phyloP scores from a whole-genome alignment of 2,797 vertebrate species.

The Acrossocheilus wenchowensis region DNA sequence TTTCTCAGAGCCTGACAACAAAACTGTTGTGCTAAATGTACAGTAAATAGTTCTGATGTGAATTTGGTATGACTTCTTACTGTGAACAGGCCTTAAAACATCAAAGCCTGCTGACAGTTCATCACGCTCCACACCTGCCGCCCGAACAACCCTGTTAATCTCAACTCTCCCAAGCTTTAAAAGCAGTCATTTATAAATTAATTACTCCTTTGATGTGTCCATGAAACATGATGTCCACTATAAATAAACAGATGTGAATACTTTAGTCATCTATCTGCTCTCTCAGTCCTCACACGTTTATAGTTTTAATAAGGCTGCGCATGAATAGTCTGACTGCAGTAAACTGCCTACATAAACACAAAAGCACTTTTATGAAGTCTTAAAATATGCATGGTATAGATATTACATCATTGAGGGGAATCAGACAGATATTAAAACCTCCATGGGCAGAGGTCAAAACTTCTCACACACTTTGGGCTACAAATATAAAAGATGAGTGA shows the following conservation, averaged over 20 bases:
- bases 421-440: conserved; percentile 71
- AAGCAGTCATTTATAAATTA: conserved; percentile 5
- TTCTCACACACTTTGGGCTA: conserved; percentile 10
- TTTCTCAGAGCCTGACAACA: neutral
- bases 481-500: conserved; percentile 19
- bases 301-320: conserved; percentile 44
- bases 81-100: conserved; percentile 8
- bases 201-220: conserved; percentile 3
- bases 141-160: conserved; percentile 2
- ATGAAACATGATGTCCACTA: conserved; percentile 40
- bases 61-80: neutral
- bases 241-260: conserved; percentile 47
- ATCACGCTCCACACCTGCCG: neutral
- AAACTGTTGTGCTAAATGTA: neutral
- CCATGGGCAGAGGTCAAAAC: conserved; percentile 21
- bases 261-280: conserved; percentile 17
- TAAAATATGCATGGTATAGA: conserved; percentile 70
- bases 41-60: neutral
- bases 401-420: conserved; percentile 53
- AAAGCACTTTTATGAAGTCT: conserved; percentile 55
- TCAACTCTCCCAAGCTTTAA: conserved; percentile 16
- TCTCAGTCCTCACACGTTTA: conserved; percentile 21
- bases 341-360: conserved; percentile 47
- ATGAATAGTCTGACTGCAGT: conserved; percentile 26
- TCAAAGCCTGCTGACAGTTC: neutral